Percentiles rank a stretch among this genome's conserved stretches.
Evolutionary conservation across 1,140 invertebrate genomes (phyloP).

Genomic region (Lepidotrigona ventralis): DNA sequence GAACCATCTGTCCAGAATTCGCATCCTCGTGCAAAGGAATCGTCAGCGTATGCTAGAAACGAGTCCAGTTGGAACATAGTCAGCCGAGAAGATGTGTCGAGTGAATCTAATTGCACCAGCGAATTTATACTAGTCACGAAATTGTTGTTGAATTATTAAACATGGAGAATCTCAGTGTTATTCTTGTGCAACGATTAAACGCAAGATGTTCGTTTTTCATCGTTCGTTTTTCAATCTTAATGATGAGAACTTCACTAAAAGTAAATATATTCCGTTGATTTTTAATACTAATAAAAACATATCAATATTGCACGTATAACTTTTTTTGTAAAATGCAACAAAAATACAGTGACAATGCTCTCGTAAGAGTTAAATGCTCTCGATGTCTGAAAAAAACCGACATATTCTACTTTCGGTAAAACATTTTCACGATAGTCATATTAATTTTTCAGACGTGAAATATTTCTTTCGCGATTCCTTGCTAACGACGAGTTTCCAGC

Average conservation of each 20-base stretch:
- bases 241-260: neutral
- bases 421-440: neutral
- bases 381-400: neutral
- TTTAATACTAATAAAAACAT: neutral
- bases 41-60: too few species aligned
- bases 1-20: slow-evolving; percentile 22
- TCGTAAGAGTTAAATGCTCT: neutral
- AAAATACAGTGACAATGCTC: neutral
- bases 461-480: neutral
- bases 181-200: too few species aligned
- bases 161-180: neutral
- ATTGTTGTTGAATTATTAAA: neutral
- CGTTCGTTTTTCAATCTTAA: neutral
- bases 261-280: neutral
- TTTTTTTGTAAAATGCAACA: too few species aligned
- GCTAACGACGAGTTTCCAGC: neutral
- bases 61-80: slow-evolving; percentile 8
- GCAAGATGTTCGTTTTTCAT: neutral
- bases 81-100: neutral
- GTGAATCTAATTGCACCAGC: slow-evolving; percentile 37
- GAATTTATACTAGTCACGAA: slow-evolving; percentile 40
- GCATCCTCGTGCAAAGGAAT: neutral
- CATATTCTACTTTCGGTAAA: neutral
- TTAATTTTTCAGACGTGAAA: neutral
- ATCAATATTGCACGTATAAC: neutral